Evolutionary conservation across 2,113 vertebrate species (phyloP), one percentile per base, ranked within the genome.

Genomic region (Girardinichthys multiradiatus): DNA sequence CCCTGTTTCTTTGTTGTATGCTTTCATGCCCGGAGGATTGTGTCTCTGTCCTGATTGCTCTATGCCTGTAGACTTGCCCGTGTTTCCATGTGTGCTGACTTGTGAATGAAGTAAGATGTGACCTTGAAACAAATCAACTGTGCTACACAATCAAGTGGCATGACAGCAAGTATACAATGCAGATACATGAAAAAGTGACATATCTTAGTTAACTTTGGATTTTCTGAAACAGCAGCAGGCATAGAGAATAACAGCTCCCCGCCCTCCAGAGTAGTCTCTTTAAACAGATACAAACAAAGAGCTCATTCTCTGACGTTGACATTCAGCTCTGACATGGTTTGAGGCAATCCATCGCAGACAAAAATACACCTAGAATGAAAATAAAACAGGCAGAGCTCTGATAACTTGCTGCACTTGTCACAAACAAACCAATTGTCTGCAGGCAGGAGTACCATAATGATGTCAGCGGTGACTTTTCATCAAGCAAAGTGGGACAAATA

Each of bases 391-490:
- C 51, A 0, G 11, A 33, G 45, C 33, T 71, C 28, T 81, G 72
- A 65, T 13, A 63, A 28, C 28, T 72, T n/a, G 4, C 27, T 67
- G 31, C 57, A 76, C 19, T 62, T 71, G 67, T 71, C 54, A 48
- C 61, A 26, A 30, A 57, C 45, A 26, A 39, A 64, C 35, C 15
- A 42, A 80, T 70, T 12, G 69, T 64, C 48, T 13, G 35, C 26
- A 5, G 74, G 57, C 60, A 69, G 69, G 74, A 63, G 78, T 65
- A 67, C 48, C 21, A 4, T 21, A 11, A 13, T 86, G 79, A 80
- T 74, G 77, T 81, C 77, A 83, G 37, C 64, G 67, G 63, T 74
- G 72, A 79, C 79, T 68, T 65, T 80, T 58, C 28, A 1, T 76
- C 42, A 68, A 31, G 72, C 72, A 67, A 51, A 68, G 54, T 19